A percentile compares a stretch with the other conserved stretches of the same genome.
phyloP scores from a whole-genome alignment of 2,113 vertebrate species.

The Tylochromis polylepis region DNA sequence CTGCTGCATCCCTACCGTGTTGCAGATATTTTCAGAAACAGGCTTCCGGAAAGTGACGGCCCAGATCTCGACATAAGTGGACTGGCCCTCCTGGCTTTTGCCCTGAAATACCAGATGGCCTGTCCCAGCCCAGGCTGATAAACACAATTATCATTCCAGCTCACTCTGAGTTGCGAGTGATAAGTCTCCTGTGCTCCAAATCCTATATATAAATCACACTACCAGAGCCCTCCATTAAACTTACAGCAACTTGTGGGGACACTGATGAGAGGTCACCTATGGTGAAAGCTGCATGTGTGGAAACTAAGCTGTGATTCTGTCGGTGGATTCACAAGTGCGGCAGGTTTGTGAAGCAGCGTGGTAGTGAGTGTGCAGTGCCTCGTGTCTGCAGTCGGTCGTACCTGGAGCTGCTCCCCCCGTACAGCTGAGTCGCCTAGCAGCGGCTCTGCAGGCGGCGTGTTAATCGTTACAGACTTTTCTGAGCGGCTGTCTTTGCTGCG shows the following conservation, averaged over 20 bases:
- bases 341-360: background rate
- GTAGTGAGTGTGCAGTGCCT: background rate
- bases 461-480: constrained; percentile 93
- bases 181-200: constrained; percentile 38
- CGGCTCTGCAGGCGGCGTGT: constrained; percentile 83
- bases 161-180: constrained; percentile 11
- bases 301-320: background rate
- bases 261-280: background rate
- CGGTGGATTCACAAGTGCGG: background rate
- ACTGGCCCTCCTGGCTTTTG: constrained; percentile 30
- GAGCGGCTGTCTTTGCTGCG: constrained; percentile 88
- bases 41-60: background rate
- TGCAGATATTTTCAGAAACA: background rate
- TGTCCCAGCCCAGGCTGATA: constrained; percentile 2
- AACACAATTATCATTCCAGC: constrained; percentile 37
- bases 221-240: background rate
- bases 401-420: constrained; percentile 82
- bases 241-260: background rate
- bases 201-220: constrained; percentile 3
- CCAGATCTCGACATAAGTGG: background rate
- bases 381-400: constrained; percentile 41
- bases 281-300: background rate
- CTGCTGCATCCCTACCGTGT: background rate
- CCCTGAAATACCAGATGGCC: constrained; percentile 52
- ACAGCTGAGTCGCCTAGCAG: constrained; percentile 80